A percentile compares a stretch with the other conserved stretches of the same genome.
Evolutionary conservation across 1,140 invertebrate genomes (phyloP).

Genomic region (Formica selysi): DNA sequence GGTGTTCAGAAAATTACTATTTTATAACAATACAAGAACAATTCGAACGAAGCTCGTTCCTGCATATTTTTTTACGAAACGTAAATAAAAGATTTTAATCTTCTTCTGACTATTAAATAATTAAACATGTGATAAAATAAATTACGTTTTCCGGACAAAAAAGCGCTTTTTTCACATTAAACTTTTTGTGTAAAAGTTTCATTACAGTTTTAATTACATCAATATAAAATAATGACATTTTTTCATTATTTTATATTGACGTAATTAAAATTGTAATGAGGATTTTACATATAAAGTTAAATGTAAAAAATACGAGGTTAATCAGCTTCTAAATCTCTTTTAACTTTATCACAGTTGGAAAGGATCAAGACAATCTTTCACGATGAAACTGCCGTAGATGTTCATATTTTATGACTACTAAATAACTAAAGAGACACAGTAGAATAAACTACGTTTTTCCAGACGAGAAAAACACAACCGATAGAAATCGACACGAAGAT

Average conservation of each 20-base stretch:
- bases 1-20: background rate
- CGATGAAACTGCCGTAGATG: background rate
- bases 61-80: background rate
- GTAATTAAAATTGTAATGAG: background rate
- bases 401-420: background rate
- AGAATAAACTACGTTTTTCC: background rate
- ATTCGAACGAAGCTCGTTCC: background rate
- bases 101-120: too few relatives aligned
- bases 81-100: background rate
- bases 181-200: background rate
- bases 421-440: background rate
- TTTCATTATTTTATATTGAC: background rate
- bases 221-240: background rate
- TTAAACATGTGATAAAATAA: too few relatives aligned
- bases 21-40: background rate
- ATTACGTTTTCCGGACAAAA: too few relatives aligned
- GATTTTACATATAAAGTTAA: background rate
- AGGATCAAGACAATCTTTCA: background rate
- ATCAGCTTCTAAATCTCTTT: background rate
- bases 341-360: background rate
- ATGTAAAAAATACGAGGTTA: background rate
- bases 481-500: background rate
- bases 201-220: background rate
- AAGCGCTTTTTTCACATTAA: background rate
- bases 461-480: background rate